Evolutionary conservation across 2,888 invertebrate genomes (phyloP).

Genomic region (Eilema griseolum): DNA sequence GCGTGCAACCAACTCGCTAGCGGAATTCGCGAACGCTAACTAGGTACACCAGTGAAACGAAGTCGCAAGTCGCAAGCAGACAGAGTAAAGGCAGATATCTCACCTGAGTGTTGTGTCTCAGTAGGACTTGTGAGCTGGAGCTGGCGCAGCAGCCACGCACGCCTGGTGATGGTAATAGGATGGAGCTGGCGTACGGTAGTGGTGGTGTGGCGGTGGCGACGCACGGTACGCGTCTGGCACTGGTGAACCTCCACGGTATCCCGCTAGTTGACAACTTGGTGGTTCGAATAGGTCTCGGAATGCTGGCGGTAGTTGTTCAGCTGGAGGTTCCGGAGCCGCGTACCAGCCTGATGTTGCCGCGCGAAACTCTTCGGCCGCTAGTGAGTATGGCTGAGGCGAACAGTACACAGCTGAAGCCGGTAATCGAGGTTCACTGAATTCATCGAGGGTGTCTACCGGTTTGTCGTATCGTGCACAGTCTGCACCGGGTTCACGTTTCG

Average conservation of each 20-base stretch:
- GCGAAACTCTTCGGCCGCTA: slow-evolving; percentile 86
- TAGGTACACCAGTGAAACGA: slow-evolving; percentile 28
- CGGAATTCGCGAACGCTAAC: slow-evolving; percentile 74
- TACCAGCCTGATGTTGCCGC: slow-evolving; percentile 84
- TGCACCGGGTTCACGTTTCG: slow-evolving; percentile 90
- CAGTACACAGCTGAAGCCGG: slow-evolving; percentile 87
- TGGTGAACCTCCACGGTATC: slow-evolving; percentile 82
- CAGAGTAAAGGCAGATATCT: slow-evolving; percentile 46
- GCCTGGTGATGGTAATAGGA: slow-evolving; percentile 88
- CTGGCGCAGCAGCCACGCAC: slow-evolving; percentile 85
- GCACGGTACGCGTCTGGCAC: slow-evolving; percentile 77
- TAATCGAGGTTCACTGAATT: slow-evolving; percentile 85
- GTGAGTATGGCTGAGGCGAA: slow-evolving; percentile 81
- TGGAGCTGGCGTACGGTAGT: slow-evolving; percentile 81
- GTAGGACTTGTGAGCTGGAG: slow-evolving; percentile 84
- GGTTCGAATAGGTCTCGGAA: slow-evolving; percentile 85
- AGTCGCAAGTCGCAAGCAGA: slow-evolving; percentile 70
- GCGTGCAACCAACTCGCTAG: slow-evolving; percentile 70
- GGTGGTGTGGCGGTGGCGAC: slow-evolving; percentile 81
- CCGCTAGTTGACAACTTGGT: slow-evolving; percentile 82
- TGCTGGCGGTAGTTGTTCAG: slow-evolving; percentile 78
- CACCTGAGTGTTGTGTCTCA: slow-evolving; percentile 79
- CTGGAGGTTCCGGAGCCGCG: slow-evolving; percentile 84
- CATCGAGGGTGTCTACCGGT: slow-evolving; percentile 73
- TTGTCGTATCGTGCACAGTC: slow-evolving; percentile 86